Evolutionary conservation across 2,888 invertebrate genomes (phyloP).

Genomic region (Chrysolina americana): DNA sequence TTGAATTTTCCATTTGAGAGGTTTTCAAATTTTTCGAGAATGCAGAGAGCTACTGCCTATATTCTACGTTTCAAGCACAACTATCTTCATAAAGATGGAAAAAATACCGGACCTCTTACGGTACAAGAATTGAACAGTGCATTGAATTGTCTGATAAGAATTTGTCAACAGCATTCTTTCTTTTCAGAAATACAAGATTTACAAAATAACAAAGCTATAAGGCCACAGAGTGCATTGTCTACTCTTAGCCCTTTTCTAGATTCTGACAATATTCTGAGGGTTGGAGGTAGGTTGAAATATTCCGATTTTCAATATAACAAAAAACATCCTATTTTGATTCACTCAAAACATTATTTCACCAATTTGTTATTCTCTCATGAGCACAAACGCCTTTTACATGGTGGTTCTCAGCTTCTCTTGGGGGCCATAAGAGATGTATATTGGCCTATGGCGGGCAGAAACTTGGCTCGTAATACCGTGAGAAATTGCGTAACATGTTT

Average conservation of each 20-base stretch:
- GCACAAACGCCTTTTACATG: too few species aligned
- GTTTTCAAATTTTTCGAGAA: neutral
- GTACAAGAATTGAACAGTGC: neutral
- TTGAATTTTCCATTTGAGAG: neutral
- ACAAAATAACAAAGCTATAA: neutral
- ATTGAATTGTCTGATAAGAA: neutral
- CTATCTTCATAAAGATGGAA: neutral
- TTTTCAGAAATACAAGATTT: neutral
- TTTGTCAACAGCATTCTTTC: neutral
- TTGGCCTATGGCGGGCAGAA: constrained; percentile 47
- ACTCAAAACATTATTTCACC: constrained; percentile 44
- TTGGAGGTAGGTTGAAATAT: constrained; percentile 46
- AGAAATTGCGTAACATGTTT: constrained; percentile 41
- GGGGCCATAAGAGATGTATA: constrained; percentile 46
- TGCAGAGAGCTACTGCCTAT: neutral
- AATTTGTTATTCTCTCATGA: constrained; percentile 42
- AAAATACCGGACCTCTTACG: neutral
- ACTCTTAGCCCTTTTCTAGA: constrained; percentile 47
- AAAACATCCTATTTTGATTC: constrained; percentile 49
- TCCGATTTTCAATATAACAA: constrained; percentile 42
- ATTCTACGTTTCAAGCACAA: neutral
- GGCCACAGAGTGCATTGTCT: constrained; percentile 30
- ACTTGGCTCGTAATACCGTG: constrained; percentile 39
- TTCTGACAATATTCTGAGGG: constrained; percentile 18
- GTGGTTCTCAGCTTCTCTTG: too few species aligned